Evolutionary conservation across 2,113 vertebrate species (phyloP), one percentile per base, ranked within the genome.

Genomic region (Labeo catla): DNA sequence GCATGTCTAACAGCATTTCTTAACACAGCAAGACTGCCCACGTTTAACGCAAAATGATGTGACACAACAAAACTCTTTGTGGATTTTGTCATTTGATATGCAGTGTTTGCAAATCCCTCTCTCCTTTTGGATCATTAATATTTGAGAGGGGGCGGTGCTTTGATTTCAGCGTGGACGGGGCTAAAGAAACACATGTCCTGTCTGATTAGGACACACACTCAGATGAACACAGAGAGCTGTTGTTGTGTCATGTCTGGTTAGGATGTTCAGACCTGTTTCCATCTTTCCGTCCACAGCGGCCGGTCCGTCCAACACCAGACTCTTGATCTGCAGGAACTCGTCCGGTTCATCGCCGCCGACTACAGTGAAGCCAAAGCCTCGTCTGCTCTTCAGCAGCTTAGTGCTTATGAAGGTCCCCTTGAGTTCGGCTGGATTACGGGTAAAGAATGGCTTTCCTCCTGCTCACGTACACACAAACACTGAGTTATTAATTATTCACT

Each of bases 241-340:
- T 28, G 28, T 28, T 28, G 28, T 28, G 28, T 28, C 28, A 28
- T 28, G 28, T 28, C 28, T 39, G 39, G 39, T 39, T 23, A 28
- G 43, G 0, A 43, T 4, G 16, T 9, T n/a, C 5, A 47, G 15
- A 99, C 98, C 98, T 94, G 98, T 99, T 92, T 99, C 98, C 98
- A 99, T 99, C 93, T 99, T 99, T 92, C 98, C 98, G 72, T 99
- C 98, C 89, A 98, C 80, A 0, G 98, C 98, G 0, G 98, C 98
- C 0, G 98, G 98, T 10, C 98, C 98, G 0, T 99, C 98, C 19
- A 99, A 94, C 89, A 99, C 98, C 89, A 99, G 95, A 93, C 98
- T 99, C 93, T 99, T 99, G 93, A 99, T 99, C 92, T 99, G 98
- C 0, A 99, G 95, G 90, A 99, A 99, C 92, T 99, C 98, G 19